These are phyloP conservation scores for Zelleria hepariella DNA, from an alignment of 2,888 invertebrate species.

Conservation along the genomic window DNA sequence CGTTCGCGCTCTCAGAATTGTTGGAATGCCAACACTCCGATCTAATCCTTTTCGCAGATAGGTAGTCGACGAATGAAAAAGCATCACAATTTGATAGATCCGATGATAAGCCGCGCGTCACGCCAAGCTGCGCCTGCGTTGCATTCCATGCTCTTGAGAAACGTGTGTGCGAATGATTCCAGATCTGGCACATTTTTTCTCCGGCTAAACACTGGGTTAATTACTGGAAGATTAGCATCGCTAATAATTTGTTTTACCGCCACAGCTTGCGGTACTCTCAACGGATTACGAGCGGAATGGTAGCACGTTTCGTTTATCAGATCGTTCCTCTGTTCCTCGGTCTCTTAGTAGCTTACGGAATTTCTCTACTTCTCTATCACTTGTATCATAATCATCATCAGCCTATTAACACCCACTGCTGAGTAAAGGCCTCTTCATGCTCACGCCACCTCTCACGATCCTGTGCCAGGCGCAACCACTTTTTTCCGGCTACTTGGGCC, in stretches of 20 bases:
- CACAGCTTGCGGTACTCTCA: conserved; percentile 9
- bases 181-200: conserved; percentile 34
- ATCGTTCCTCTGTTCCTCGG: neutral
- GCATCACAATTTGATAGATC: conserved; percentile 41
- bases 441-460: no score
- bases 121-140: conserved; percentile 30
- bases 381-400: no score
- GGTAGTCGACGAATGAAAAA: conserved; percentile 33
- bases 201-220: conserved; percentile 36
- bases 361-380: no score
- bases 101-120: conserved; percentile 38
- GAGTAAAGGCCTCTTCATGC: no score
- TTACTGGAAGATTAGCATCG: conserved; percentile 37
- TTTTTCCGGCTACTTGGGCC: no score
- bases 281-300: conserved; percentile 8
- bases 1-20: conserved; percentile 23
- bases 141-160: conserved; percentile 36
- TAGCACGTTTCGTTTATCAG: conserved; percentile 2
- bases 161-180: conserved; percentile 40
- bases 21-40: conserved; percentile 20
- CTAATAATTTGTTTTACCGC: conserved; percentile 40
- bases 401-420: no score
- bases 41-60: conserved; percentile 37
- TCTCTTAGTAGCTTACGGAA: no score
- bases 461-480: no score